Evolutionary conservation across 2,888 invertebrate genomes (phyloP).

Genomic region (Sycophila texana): DNA sequence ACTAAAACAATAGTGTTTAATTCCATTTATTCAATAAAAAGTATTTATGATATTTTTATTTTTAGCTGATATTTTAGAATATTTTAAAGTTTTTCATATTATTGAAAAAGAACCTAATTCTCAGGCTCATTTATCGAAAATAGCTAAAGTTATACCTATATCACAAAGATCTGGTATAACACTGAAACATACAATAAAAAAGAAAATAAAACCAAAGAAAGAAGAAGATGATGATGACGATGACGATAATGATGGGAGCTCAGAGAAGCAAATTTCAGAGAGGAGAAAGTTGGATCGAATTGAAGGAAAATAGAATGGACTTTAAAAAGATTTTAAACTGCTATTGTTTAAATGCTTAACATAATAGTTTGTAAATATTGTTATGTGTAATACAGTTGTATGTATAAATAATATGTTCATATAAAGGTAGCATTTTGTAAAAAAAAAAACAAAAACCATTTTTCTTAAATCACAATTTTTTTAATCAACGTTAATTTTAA

Average conservation of each 20-base stretch:
- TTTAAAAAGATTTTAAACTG: conserved; percentile 7
- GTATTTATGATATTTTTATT: conserved; percentile 30
- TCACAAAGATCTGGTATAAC: conserved; percentile 35
- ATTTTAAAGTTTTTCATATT: conserved; percentile 82
- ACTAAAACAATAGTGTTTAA: neutral
- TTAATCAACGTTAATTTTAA: neutral
- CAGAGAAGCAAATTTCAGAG: neutral
- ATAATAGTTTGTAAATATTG: conserved; percentile 47
- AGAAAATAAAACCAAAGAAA: neutral
- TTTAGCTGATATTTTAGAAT: conserved; percentile 78
- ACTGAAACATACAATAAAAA: conserved; percentile 28
- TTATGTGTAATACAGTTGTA: conserved; percentile 38
- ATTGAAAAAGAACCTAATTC: neutral
- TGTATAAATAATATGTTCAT: conserved; percentile 10
- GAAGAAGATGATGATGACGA: neutral
- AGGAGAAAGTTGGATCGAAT: conserved; percentile 11
- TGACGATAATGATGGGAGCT: neutral
- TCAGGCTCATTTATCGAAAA: neutral
- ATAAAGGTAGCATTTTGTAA: conserved; percentile 29
- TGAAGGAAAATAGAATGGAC: conserved; percentile 19
- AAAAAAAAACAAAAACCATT: neutral
- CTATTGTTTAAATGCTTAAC: conserved; percentile 30
- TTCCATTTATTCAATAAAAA: neutral
- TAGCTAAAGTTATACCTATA: conserved; percentile 15
- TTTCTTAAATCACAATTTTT: neutral